Conservation (phyloP, 2,797 vertebrate genomes). For the Simalia tracyae region DNA sequence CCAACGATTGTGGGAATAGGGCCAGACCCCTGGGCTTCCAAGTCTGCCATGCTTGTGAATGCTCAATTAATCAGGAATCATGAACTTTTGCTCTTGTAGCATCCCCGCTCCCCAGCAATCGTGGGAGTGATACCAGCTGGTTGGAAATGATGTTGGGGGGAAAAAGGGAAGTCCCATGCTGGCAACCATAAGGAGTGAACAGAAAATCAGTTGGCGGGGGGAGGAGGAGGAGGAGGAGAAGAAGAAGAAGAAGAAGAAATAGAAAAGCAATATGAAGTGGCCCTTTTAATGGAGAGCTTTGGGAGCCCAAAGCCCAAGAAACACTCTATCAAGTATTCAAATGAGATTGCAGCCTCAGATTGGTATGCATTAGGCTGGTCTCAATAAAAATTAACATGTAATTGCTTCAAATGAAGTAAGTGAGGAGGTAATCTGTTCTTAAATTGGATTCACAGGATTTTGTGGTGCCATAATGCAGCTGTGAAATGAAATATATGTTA, state of each 20-base stretch:
- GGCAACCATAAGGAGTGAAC: slow-evolving; percentile 1
- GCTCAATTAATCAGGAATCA: background rate
- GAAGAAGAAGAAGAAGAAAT: slow-evolving; percentile 31
- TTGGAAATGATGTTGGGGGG: background rate
- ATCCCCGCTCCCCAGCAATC: background rate
- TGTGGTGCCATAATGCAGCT: slow-evolving; percentile 85
- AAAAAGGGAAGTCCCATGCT: background rate
- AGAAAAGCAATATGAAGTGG: slow-evolving; percentile 71
- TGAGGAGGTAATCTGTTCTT: slow-evolving; percentile 88
- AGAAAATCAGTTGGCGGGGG: slow-evolving; percentile 45
- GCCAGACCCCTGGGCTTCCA: background rate
- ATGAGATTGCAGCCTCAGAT: slow-evolving; percentile 82
- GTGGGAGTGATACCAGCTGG: slow-evolving; percentile 36
- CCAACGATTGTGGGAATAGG: background rate
- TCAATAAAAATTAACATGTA: slow-evolving; percentile 88
- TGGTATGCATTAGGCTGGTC: slow-evolving; percentile 86
- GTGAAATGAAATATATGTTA: slow-evolving; percentile 83
- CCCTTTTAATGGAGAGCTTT: slow-evolving; percentile 78
- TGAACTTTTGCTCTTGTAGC: background rate
- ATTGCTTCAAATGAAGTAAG: slow-evolving; percentile 88
- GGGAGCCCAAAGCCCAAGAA: slow-evolving; percentile 70
- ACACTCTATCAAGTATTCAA: slow-evolving; percentile 81
- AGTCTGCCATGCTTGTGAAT: background rate
- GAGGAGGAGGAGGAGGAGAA: background rate
- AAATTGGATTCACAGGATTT: slow-evolving; percentile 86